Evolutionary conservation across 2,888 invertebrate genomes (phyloP).

Genomic region (Acanthosepion lycidas): DNA sequence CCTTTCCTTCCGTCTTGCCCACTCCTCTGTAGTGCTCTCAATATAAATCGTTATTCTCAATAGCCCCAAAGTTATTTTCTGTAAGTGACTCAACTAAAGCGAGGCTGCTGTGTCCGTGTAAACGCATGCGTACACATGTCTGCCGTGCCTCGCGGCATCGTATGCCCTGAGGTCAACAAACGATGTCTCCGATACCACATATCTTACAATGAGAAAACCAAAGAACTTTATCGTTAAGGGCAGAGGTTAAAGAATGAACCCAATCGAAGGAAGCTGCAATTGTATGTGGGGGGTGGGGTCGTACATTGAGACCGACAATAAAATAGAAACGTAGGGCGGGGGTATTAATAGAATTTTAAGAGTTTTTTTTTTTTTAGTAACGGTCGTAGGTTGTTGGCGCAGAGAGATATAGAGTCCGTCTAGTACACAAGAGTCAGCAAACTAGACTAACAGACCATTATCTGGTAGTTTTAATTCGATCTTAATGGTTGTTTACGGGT

Average conservation of each 20-base stretch:
- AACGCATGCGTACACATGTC: not conserved
- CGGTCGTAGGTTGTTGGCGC: not conserved
- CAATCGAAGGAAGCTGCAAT: not conserved
- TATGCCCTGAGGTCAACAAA: not conserved
- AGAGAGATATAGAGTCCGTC: too few species aligned
- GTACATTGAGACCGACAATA: not conserved
- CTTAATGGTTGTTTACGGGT: too few species aligned
- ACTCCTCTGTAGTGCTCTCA: not conserved
- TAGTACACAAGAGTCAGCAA: too few species aligned
- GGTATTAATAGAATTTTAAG: not conserved
- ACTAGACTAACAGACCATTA: too few species aligned
- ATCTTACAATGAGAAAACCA: not conserved
- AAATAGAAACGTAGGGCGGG: not conserved
- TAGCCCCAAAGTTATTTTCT: not conserved
- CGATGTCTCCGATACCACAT: not conserved
- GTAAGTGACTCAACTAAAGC: not conserved
- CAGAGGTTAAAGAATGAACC: not conserved
- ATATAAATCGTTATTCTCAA: not conserved
- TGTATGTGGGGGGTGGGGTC: not conserved
- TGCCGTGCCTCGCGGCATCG: not conserved
- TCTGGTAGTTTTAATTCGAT: too few species aligned
- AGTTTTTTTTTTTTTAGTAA: not conserved
- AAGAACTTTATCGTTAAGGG: constrained; percentile 33
- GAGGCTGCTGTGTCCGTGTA: not conserved
- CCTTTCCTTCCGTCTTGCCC: not conserved